phyloP scores from a whole-genome alignment of 2,113 vertebrate genomes.

The Pomatostomus ruficeps region DNA sequence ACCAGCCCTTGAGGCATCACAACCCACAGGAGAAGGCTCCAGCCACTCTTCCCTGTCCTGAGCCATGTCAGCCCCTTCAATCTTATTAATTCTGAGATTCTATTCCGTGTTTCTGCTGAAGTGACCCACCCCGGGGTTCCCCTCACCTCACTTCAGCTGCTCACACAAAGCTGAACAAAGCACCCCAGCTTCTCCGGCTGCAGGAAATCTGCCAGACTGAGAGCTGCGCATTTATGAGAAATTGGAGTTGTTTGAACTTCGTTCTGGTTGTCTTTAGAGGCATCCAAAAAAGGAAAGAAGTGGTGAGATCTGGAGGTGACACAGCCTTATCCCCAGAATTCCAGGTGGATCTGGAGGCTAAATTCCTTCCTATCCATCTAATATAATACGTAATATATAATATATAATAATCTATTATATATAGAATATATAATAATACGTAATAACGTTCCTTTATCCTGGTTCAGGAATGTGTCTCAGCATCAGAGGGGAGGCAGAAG shows the following conservation, averaged over 20 bases:
- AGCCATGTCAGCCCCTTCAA: rapidly evolving
- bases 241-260: too few relatives aligned
- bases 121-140: not conserved
- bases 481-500: not conserved
- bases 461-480: not conserved
- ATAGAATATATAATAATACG: too few relatives aligned
- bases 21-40: not conserved
- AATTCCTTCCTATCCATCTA: too few relatives aligned
- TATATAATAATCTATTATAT: too few relatives aligned
- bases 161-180: not conserved
- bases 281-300: too few relatives aligned
- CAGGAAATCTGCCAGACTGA: not conserved
- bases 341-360: too few relatives aligned
- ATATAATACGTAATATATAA: too few relatives aligned
- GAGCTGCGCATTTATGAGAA: too few relatives aligned
- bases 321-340: too few relatives aligned
- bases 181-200: not conserved
- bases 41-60: rapidly evolving
- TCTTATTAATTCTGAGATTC: rapidly evolving
- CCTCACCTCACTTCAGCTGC: not conserved
- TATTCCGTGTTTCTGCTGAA: rapidly evolving
- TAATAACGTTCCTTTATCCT: not conserved
- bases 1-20: too few relatives aligned
- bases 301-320: too few relatives aligned
- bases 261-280: too few relatives aligned